These are phyloP conservation scores for Drosophila tanythrix DNA, from an alignment of 2,888 invertebrate genomes.

Conservation along the genomic window DNA sequence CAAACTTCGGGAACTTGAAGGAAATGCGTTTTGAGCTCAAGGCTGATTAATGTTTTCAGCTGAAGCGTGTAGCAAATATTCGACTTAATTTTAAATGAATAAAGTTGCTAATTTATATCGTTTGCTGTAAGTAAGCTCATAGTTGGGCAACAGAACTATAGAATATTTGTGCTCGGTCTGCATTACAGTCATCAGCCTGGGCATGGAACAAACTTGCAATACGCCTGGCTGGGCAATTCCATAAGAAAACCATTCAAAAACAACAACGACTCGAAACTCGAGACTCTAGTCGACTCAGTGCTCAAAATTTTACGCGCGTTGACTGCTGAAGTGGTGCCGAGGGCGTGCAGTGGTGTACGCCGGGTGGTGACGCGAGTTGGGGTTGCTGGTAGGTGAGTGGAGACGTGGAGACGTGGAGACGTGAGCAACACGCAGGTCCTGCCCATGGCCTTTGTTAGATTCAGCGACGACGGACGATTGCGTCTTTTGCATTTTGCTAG, in stretches of 20 bases:
- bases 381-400: background rate
- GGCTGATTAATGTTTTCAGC: background rate
- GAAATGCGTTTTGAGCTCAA: background rate
- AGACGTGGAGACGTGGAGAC: background rate
- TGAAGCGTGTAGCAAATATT: constrained; percentile 1
- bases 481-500: constrained; percentile 67
- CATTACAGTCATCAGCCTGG: constrained; percentile 32
- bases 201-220: constrained; percentile 28
- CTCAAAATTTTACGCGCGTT: constrained; percentile 78
- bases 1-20: background rate
- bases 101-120: constrained; percentile 20
- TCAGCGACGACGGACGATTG: constrained; percentile 56
- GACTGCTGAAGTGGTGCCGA: constrained; percentile 63
- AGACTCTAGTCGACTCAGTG: constrained; percentile 55
- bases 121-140: constrained; percentile 10
- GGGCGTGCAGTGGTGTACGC: background rate
- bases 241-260: constrained; percentile 39
- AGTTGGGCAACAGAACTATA: constrained; percentile 29
- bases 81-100: background rate
- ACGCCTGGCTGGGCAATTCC: constrained; percentile 54
- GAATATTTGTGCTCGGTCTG: constrained; percentile 18
- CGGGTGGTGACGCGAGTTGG: background rate
- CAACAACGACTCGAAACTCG: constrained; percentile 20
- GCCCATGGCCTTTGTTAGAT: constrained; percentile 70
- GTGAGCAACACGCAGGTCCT: constrained; percentile 23